phyloP scores from a whole-genome alignment of 1,140 invertebrate genomes.

The Drosophila equinoxialis region DNA sequence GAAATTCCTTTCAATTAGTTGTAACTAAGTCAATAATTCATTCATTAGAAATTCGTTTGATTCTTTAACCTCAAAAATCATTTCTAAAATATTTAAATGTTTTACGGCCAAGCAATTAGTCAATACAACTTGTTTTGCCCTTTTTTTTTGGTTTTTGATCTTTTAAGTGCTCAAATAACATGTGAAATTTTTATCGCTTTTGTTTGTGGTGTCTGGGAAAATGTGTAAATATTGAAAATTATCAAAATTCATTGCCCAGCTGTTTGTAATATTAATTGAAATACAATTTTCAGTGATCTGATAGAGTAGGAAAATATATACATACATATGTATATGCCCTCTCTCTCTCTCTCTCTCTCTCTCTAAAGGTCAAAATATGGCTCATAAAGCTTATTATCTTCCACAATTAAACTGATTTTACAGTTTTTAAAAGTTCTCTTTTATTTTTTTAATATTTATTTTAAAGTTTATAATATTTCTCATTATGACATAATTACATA shows the following conservation, averaged over 20 bases:
- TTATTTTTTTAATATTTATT: too few relatives aligned
- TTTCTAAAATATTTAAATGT: neutral
- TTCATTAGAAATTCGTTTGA: neutral
- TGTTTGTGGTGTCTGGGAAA: neutral
- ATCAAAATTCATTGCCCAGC: neutral
- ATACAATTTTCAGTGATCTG: too few relatives aligned
- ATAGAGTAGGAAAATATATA: too few relatives aligned
- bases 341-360: too few relatives aligned
- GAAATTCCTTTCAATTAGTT: too few relatives aligned
- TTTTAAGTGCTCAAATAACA: neutral
- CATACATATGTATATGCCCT: too few relatives aligned
- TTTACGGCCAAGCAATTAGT: neutral
- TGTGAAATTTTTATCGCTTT: neutral
- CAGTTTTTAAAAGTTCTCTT: too few relatives aligned
- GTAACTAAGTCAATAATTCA: neutral
- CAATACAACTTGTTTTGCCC: neutral
- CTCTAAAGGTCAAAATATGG: too few relatives aligned
- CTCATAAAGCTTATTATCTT: too few relatives aligned
- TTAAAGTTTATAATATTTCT: too few relatives aligned
- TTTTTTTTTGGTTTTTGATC: neutral
- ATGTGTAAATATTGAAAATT: neutral
- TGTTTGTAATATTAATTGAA: neutral
- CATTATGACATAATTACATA: too few relatives aligned
- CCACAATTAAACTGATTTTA: too few relatives aligned
- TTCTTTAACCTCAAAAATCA: neutral